Evolutionary conservation across 2,888 invertebrate genomes (phyloP), one percentile per base, ranked within the genome.

Genomic region (Poecilobothrus nobilitatus): DNA sequence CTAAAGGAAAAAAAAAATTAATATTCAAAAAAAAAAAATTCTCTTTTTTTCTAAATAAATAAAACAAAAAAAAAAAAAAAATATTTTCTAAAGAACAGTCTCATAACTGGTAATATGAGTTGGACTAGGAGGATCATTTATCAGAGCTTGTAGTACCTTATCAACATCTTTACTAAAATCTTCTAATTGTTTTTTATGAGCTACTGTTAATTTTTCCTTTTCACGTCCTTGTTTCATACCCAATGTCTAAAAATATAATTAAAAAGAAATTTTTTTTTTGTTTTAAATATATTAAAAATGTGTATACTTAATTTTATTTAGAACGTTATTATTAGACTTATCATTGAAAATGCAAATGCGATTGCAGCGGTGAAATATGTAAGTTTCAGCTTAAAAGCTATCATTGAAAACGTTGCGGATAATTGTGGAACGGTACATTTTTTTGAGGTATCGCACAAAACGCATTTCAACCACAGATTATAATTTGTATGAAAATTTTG

Each of bases 181-280:
- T 74, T 95, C 94, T 78, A 92, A 85, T 79, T 97, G 95, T 77
- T 96, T 94, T 76, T 93, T 92, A 78, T 99, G 98, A 63, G 91
- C 90, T 68, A 92, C 89, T 79, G 94, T 93, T 73, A 98, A 84
- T 81, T 96, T 94, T 73, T 96, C 95, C 80, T 91, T 92, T 79
- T 97, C 95, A 73, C 95, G 90, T 70, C 89, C 89, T 77, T 96
- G 96, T 77, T 96, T 94, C 78, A 95, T 92, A 69, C 90, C 90
- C 68, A 33, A 5, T 18, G 65, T 65, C 65, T 65, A 63, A 15
- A 53, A 53, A 12, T 53, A 53, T 6, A 37, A 37, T 34, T 34
- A 8, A 34, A 34, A 34, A n/a, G n/a, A n/a, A n/a, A n/a, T n/a
- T n/a, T n/a, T n/a, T n/a, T n/a, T n/a, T n/a, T n/a, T n/a, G n/a